Evolutionary conservation across 2,797 vertebrate species (phyloP), one percentile per base, ranked within the genome.

Genomic region (Enteromius mattozi): DNA sequence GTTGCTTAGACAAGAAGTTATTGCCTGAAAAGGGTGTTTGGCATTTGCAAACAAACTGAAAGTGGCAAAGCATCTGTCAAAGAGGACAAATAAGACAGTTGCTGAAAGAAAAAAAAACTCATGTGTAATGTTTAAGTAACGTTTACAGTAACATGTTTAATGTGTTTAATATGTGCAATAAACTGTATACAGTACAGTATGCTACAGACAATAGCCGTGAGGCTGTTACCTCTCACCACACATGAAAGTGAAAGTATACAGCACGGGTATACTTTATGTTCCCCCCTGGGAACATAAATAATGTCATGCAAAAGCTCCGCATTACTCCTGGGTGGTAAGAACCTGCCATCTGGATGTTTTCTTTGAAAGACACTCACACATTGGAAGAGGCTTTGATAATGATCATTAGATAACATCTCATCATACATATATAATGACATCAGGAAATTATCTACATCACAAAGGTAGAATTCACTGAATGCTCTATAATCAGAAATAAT

Each of bases 301-400:
- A 74, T 42, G 76, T 82, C 65, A 19, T 35, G 63, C 47, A 69
- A 76, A 83, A 65, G 76, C 81, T 72, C 30, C 2, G 59, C 21
- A 70, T 42, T 49, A 12, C 42, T 71, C 40, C 82, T 82, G 75
- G 49, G 70, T 76, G 72, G 45, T 19, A 68, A 65, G 47, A 74
- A 51, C 47, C 2, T 30, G 71, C 78, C 78, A 86, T 86, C 81
- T 82, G 75, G 51, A 9, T 70, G 65, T 81, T 69, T 80, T 59
- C 49, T 79, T 54, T 81, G 76, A 63, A 76, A 47, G 21, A 69
- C 40, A 54, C 45, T 78, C 85, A 70, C 61, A 59, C 76, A 78
- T 76, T 51, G 69, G 65, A 45, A 56, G 12, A 61, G 68, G 56
- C 85, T 79, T 56, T 75, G 79, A 70, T 47, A 65, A 63, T 35